Conservation (phyloP, 1,140 invertebrate species). For the Schlechtendalia chinensis region DNA sequence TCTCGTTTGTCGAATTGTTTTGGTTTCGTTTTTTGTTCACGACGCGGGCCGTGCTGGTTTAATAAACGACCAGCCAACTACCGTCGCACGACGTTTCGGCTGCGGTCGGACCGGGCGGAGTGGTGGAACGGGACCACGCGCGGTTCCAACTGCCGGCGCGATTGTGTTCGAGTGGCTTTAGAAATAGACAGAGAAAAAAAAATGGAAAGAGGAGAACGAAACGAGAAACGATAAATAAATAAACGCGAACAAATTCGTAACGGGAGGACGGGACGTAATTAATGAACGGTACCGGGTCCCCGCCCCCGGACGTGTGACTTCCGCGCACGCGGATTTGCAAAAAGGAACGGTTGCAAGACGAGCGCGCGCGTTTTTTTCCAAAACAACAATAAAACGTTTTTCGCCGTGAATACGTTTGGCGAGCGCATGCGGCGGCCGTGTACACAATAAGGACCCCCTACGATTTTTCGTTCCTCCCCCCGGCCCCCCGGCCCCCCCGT, state of each 20-base stretch:
- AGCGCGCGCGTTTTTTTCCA: too few relatives aligned
- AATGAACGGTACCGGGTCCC: conserved; percentile 4
- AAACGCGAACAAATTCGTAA: not conserved
- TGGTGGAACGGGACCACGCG: too few relatives aligned
- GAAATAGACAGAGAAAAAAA: not conserved
- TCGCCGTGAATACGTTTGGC: not conserved
- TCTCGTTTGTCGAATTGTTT: too few relatives aligned
- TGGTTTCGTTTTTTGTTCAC: too few relatives aligned
- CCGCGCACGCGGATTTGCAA: conserved; percentile 17
- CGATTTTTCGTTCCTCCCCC: not conserved
- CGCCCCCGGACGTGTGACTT: conserved; percentile 47
- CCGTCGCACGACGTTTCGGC: too few relatives aligned
- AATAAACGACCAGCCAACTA: too few relatives aligned
- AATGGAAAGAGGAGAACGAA: too few relatives aligned
- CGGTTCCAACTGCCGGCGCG: not conserved
- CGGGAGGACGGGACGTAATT: conserved; percentile 14
- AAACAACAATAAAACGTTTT: not conserved
- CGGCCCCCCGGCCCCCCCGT: not conserved
- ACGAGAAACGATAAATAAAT: not conserved
- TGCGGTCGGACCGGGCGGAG: too few relatives aligned
- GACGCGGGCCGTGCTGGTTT: too few relatives aligned
- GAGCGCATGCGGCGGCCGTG: too few relatives aligned
- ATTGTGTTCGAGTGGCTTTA: conserved; percentile 13
- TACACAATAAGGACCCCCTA: too few relatives aligned
- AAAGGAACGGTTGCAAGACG: not conserved